Evolutionary conservation across 2,888 invertebrate species (phyloP).

Genomic region (Thalpophila matura): DNA sequence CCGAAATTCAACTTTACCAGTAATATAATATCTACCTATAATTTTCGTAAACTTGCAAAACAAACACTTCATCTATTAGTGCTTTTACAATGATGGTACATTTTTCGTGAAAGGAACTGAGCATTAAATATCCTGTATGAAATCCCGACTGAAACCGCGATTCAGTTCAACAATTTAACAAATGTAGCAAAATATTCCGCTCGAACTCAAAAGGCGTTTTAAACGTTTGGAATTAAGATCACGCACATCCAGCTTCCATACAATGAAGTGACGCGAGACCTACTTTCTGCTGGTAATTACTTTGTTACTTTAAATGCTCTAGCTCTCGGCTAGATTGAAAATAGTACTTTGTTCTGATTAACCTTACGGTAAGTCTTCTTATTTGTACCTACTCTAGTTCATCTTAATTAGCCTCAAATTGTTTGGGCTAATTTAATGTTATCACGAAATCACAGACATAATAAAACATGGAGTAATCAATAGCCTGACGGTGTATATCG

Average conservation of each 20-base stretch:
- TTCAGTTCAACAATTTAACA: constrained; percentile 46
- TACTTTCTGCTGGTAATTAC: constrained; percentile 61
- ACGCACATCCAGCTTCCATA: constrained; percentile 58
- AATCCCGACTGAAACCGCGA: constrained; percentile 35
- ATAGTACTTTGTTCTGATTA: constrained; percentile 59
- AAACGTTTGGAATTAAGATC: constrained; percentile 61
- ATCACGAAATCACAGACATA: constrained; percentile 30
- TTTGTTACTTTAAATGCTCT: constrained; percentile 59
- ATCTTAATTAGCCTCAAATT: constrained; percentile 48
- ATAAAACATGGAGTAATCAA: constrained; percentile 19
- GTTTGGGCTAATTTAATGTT: constrained; percentile 35
- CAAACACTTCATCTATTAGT: background rate
- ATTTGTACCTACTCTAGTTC: constrained; percentile 28
- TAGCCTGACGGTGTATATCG: constrained; percentile 6
- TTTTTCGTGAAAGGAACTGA: background rate
- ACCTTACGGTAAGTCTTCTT: constrained; percentile 40
- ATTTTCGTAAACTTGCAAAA: no score
- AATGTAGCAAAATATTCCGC: constrained; percentile 45
- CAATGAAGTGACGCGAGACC: constrained; percentile 57
- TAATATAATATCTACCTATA: no score
- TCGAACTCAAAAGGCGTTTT: constrained; percentile 34
- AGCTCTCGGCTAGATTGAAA: constrained; percentile 43
- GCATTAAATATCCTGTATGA: constrained; percentile 17
- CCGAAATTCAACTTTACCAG: background rate
- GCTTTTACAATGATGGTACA: background rate